Base-by-base conservation (phyloP, 2,888 invertebrate genomes). In the Cataglyphis altisquamis region DNA sequence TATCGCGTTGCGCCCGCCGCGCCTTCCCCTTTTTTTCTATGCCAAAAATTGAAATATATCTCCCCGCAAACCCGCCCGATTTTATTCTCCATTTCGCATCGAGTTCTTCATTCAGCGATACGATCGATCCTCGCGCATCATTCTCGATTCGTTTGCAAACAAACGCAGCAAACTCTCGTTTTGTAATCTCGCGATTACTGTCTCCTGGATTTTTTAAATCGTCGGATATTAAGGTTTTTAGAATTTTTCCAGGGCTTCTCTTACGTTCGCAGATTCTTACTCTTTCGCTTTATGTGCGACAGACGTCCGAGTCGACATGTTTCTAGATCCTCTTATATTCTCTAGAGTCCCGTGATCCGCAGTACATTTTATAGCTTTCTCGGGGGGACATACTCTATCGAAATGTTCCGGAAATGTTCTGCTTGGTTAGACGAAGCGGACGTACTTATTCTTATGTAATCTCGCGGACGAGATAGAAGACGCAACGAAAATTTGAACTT, bases 31-130 rank as follows among this genome's bases (percentile, higher is more conserved):
- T 48, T 48, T 64, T 66, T 29, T 36, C 36, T 36, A 41, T 55
- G 48, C 80, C 73, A 81, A 88, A 90, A 90, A 91, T 91, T 90
- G 90, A 91, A 90, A 91, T 90, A 91, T 89, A 91, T 91, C 84
- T 86, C 68, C 85, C 86, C 90, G 74, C 91, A 83, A 88, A 85
- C 75, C 81, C 77, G 84, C n/a, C 77, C 83, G 83, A 91, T 91
- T 90, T 90, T 89, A 87, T 91, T 86, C 87, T 87, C 84, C 90
- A 80, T 90, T 83, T 63, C 78, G 60, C 83, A 81, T 83, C 78
- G 83, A 55, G 68, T 64, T 25, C 41, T 64, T 82, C 84, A 82
- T 84, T 68, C 81, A 36, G 55, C 55, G 29, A 80, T 45, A 57
- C 78, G 60, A 80, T 72, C 78, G 78, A 72, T 60, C 36, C 21